phyloP scores from a whole-genome alignment of 2,113 vertebrate species.

The Zingel zingel region DNA sequence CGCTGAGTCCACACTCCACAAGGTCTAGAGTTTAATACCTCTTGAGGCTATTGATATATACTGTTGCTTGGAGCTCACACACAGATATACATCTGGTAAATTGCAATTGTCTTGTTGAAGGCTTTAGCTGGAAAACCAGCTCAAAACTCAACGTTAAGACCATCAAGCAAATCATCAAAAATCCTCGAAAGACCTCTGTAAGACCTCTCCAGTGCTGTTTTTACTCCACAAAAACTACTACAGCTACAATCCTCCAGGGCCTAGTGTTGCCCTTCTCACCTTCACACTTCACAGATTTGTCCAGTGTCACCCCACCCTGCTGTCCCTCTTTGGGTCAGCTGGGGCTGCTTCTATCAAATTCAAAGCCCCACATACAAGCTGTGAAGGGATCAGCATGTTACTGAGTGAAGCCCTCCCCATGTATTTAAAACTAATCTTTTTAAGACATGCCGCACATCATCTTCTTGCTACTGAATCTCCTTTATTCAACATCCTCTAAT shows the following conservation, averaged over 20 bases:
- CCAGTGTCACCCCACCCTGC: not conserved
- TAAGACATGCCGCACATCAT: not conserved
- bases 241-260: conserved; percentile 18
- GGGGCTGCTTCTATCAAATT: conserved; percentile 25
- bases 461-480: not conserved
- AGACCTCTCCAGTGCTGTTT: conserved; percentile 9
- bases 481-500: not conserved
- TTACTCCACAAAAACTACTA: conserved; percentile 25
- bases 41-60: conserved; percentile 41
- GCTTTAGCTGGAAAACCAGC: not conserved
- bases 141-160: not conserved
- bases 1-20: conserved; percentile 52
- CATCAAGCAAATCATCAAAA: not conserved
- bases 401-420: not conserved
- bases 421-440: conserved; percentile 16
- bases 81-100: not conserved
- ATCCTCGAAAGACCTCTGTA: not conserved
- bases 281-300: conserved; percentile 29
- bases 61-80: not conserved
- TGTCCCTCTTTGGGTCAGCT: not conserved
- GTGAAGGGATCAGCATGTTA: conserved; percentile 15
- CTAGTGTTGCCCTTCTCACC: conserved; percentile 41
- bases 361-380: conserved; percentile 7
- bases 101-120: not conserved
- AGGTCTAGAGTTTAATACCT: conserved; percentile 57